These are phyloP conservation scores for Himalopsyche kuldschensis DNA, from an alignment of 2,888 invertebrate species.

Conservation along the genomic window DNA sequence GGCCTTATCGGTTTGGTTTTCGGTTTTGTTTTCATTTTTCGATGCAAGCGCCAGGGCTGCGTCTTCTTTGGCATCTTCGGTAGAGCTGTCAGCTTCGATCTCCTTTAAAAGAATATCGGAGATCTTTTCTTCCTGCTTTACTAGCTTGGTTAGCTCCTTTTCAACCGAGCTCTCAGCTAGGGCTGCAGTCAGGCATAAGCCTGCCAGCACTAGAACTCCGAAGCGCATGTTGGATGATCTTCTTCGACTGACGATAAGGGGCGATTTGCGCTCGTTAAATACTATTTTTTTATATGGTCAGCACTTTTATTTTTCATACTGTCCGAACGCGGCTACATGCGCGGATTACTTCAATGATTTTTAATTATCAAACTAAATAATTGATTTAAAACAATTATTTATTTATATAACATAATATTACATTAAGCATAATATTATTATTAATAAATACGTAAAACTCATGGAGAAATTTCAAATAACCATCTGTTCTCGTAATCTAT, in stretches of 20 bases:
- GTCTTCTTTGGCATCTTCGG: constrained; percentile 3
- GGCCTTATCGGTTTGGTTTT: not conserved
- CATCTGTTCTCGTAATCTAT: too few relatives aligned
- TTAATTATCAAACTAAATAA: too few relatives aligned
- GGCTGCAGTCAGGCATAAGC: constrained; percentile 11
- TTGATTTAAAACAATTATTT: too few relatives aligned
- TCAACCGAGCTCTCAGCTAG: not conserved
- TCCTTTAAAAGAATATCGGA: not conserved
- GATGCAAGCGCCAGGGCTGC: not conserved
- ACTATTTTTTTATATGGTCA: constrained; percentile 13
- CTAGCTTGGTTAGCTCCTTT: not conserved
- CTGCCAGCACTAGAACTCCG: constrained; percentile 3
- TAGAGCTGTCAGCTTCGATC: not conserved
- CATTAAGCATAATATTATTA: too few relatives aligned
- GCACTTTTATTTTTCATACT: not conserved
- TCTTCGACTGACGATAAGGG: not conserved
- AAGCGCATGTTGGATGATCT: constrained; percentile 23
- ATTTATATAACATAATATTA: too few relatives aligned
- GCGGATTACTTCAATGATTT: too few relatives aligned
- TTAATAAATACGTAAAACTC: too few relatives aligned
- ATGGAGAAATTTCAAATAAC: too few relatives aligned
- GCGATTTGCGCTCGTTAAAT: not conserved
- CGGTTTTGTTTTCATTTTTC: not conserved
- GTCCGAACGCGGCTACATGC: not conserved
- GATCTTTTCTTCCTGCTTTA: not conserved